Percentiles rank a stretch among this genome's conserved stretches.
phyloP scores from a whole-genome alignment of 2,888 invertebrate species.

The Agelastica alni region DNA sequence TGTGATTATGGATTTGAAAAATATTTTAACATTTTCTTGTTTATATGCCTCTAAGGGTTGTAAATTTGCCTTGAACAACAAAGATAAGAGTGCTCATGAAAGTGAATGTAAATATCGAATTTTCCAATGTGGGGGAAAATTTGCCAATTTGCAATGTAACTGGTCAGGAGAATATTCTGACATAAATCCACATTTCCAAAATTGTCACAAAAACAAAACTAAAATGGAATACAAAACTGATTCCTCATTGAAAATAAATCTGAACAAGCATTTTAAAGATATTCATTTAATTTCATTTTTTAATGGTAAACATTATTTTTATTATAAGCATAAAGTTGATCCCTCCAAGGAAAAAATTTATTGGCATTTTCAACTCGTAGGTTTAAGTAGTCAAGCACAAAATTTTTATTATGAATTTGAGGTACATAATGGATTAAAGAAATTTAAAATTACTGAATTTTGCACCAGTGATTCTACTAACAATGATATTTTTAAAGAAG shows the following conservation, averaged over 20 bases:
- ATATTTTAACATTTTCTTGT: slow-evolving; percentile 41
- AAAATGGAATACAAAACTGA: slow-evolving; percentile 40
- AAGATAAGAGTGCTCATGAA: slow-evolving; percentile 43
- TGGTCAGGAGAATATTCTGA: slow-evolving; percentile 45
- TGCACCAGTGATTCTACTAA: slow-evolving; percentile 45
- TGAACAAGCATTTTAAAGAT: slow-evolving; percentile 37
- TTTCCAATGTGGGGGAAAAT: slow-evolving; percentile 49
- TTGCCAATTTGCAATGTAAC: slow-evolving; percentile 47
- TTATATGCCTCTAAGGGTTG: slow-evolving; percentile 45
- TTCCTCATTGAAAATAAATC: slow-evolving; percentile 37
- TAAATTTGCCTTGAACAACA: slow-evolving; percentile 38
- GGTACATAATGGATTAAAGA: slow-evolving; percentile 43
- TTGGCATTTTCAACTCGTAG: slow-evolving; percentile 49
- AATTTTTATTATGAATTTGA: slow-evolving; percentile 51
- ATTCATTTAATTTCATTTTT: slow-evolving; percentile 47
- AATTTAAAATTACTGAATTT: slow-evolving; percentile 49
- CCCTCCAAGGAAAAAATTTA: slow-evolving; percentile 40
- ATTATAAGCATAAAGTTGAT: slow-evolving; percentile 49
- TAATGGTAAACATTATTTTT: slow-evolving; percentile 48
- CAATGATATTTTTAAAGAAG: slow-evolving; percentile 40
- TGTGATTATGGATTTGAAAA: slow-evolving; percentile 40
- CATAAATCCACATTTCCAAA: slow-evolving; percentile 47
- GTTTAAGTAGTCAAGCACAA: slow-evolving; percentile 42
- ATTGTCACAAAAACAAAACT: slow-evolving; percentile 38
- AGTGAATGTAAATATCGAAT: slow-evolving; percentile 45